Evolutionary conservation across 2,888 invertebrate genomes (phyloP).

Genomic region (Sinopyrophorus schimmeli): DNA sequence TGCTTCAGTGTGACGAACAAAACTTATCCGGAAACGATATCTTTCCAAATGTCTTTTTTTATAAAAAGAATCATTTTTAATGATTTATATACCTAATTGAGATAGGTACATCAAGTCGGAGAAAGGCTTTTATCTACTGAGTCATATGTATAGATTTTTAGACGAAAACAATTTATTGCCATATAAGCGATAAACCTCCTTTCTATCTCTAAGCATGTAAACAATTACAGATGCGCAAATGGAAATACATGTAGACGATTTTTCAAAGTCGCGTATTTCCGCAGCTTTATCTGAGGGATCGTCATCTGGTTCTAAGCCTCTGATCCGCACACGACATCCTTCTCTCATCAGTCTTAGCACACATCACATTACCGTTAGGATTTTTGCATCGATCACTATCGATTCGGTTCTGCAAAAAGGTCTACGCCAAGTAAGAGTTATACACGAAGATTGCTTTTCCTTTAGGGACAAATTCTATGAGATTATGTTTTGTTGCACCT

Average conservation of each 20-base stretch:
- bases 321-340: constrained; percentile 49
- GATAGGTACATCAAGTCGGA: too few species aligned
- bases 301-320: constrained; percentile 44
- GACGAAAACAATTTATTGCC: too few species aligned
- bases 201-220: constrained; percentile 8
- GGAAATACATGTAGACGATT: constrained; percentile 33
- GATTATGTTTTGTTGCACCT: constrained; percentile 24
- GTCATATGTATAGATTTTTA: too few species aligned
- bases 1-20: constrained; percentile 1
- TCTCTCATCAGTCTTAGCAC: constrained; percentile 47
- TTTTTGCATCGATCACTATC: constrained; percentile 39
- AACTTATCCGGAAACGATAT: too few species aligned
- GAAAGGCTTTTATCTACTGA: too few species aligned
- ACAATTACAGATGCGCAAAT: constrained; percentile 16
- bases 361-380: constrained; percentile 38
- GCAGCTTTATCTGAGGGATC: constrained; percentile 44
- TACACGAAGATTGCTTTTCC: constrained; percentile 11
- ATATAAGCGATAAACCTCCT: too few species aligned
- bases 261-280: constrained; percentile 45
- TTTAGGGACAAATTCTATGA: constrained; percentile 8
- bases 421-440: background rate
- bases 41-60: too few species aligned
- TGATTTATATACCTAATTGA: too few species aligned
- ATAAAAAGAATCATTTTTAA: too few species aligned
- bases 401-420: constrained; percentile 5